Conservation (phyloP, 2,113 vertebrate species). For the Coturnix japonica region DNA sequence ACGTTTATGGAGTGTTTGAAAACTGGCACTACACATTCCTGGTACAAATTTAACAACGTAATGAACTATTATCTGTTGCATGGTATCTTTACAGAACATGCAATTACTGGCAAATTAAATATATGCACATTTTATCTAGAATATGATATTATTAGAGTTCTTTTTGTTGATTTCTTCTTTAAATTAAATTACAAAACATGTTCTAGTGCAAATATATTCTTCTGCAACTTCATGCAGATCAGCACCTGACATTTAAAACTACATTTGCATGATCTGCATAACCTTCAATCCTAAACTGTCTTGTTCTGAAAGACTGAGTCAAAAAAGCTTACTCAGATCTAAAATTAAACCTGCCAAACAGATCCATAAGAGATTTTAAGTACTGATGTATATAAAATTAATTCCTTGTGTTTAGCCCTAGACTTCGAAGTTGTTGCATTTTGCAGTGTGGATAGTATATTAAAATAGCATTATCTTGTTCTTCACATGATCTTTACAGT, state of each 20-base stretch:
- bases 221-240: background rate
- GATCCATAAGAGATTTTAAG: background rate
- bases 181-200: background rate
- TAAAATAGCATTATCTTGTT: background rate
- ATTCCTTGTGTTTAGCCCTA: background rate
- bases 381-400: background rate
- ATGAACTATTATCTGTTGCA: background rate
- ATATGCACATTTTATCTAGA: too few species aligned
- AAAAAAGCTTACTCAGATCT: background rate
- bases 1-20: background rate
- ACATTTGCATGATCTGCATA: background rate
- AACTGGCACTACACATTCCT: background rate
- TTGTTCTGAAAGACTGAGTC: background rate
- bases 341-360: background rate
- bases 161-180: background rate
- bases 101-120: too few species aligned
- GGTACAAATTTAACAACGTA: background rate
- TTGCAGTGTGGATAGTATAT: background rate
- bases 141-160: too few species aligned
- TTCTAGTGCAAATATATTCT: background rate
- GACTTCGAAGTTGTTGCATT: background rate
- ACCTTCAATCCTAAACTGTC: background rate
- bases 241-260: background rate
- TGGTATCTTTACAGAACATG: too few species aligned
- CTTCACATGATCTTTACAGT: background rate